These are phyloP conservation scores for Monodelphis domestica DNA, from an alignment of 2,797 vertebrate species.

Conservation along the genomic window DNA sequence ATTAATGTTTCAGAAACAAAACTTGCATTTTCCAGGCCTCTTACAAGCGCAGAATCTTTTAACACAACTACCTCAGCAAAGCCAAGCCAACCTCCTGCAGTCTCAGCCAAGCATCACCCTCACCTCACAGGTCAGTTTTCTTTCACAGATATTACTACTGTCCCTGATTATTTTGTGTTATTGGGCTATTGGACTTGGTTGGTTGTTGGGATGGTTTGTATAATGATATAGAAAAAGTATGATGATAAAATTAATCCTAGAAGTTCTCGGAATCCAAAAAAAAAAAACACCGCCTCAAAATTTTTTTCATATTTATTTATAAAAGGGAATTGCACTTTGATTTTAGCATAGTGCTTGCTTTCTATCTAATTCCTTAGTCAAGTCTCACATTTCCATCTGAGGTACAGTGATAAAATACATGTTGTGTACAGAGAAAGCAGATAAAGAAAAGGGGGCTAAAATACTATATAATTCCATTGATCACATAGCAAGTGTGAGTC, in stretches of 20 bases:
- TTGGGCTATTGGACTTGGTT: not conserved
- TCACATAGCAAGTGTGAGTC: not conserved
- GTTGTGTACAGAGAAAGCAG: not conserved
- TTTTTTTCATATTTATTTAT: slow-evolving; percentile 3
- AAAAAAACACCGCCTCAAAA: too few relatives aligned
- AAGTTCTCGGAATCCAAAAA: slow-evolving; percentile 32
- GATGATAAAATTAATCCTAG: slow-evolving; percentile 1
- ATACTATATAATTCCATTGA: not conserved
- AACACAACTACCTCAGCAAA: slow-evolving; percentile 99
- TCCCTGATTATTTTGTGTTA: not conserved
- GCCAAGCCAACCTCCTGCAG: slow-evolving; percentile 99
- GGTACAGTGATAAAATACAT: not conserved
- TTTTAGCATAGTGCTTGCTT: not conserved
- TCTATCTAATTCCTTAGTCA: not conserved
- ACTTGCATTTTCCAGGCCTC: slow-evolving; percentile 88
- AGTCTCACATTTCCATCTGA: not conserved
- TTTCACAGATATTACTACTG: not conserved
- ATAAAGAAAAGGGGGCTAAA: not conserved
- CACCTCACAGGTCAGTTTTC: slow-evolving; percentile 93
- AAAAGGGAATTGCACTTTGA: not conserved
- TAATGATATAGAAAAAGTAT: not conserved
- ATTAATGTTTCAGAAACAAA: slow-evolving; percentile 10
- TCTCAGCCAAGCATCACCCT: slow-evolving; percentile 98
- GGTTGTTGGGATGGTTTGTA: not conserved
- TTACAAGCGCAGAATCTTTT: slow-evolving; percentile 98